Evolutionary conservation across 2,797 vertebrate species (phyloP).

Genomic region (Rhinichthys osculus): DNA sequence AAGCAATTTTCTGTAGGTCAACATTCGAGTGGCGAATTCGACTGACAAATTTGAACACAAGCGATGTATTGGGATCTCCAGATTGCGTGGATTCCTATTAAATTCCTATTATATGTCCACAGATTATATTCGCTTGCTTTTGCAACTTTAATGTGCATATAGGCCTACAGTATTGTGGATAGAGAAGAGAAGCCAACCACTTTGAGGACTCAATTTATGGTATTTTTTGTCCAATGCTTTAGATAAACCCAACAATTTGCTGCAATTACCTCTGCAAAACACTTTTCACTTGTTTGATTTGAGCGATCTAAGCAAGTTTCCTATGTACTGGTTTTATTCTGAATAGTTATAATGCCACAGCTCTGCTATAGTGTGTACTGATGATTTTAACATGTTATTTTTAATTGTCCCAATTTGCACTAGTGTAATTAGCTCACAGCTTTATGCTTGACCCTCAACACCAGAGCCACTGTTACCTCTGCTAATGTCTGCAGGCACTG

Average conservation of each 20-base stretch:
- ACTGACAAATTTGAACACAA: not conserved
- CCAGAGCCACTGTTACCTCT: slow-evolving; percentile 37
- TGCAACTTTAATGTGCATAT: not conserved
- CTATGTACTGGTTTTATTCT: not conserved
- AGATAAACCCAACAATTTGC: not conserved
- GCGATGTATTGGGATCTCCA: no score
- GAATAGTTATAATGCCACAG: not conserved
- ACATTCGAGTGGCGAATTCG: not conserved
- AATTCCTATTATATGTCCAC: not conserved
- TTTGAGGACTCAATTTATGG: not conserved
- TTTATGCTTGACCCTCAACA: not conserved
- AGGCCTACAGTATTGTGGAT: not conserved
- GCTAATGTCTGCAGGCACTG: slow-evolving; percentile 31
- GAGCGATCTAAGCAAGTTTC: not conserved
- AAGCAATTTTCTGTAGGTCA: not conserved
- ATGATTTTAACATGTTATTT: slow-evolving; percentile 2
- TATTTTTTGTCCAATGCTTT: not conserved
- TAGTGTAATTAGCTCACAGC: slow-evolving; percentile 2
- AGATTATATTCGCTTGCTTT: not conserved
- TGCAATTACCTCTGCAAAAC: not conserved
- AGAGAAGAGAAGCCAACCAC: not conserved
- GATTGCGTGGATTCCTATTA: not conserved
- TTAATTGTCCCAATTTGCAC: not conserved
- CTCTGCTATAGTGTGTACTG: not conserved
- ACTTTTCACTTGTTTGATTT: not conserved